Conservation (phyloP, 2,113 vertebrate species). For the Tyrannus savana region DNA sequence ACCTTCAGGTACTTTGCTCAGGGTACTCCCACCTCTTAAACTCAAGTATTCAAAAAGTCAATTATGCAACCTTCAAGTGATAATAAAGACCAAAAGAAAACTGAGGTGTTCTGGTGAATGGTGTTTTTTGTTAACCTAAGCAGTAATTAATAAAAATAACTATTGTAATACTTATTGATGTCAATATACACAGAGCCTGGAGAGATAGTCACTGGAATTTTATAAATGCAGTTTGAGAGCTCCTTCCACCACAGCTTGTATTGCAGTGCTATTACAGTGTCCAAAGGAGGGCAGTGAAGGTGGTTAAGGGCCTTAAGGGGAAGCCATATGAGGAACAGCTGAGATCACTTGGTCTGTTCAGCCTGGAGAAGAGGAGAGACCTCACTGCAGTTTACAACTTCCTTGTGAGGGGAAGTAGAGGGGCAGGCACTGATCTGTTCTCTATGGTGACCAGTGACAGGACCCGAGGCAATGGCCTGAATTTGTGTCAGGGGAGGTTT, state of each 20-base stretch:
- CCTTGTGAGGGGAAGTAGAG: not conserved
- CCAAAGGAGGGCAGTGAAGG: not conserved
- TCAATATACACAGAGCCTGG: not conserved
- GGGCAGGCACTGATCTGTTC: not conserved
- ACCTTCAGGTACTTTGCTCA: not conserved
- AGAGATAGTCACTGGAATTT: not conserved
- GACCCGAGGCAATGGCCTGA: not conserved
- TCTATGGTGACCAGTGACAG: not conserved
- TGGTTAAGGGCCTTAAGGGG: not conserved
- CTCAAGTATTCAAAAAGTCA: not conserved
- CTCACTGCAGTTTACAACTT: not conserved
- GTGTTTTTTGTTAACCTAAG: not conserved
- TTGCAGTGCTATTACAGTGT: not conserved
- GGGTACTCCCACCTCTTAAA: conserved; percentile 4
- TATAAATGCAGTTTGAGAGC: not conserved
- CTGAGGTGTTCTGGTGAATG: not conserved
- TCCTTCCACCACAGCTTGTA: not conserved
- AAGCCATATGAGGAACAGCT: not conserved
- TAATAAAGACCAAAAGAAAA: not conserved
- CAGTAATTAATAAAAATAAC: not conserved
- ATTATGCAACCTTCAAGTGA: not conserved
- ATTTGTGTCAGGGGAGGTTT: not conserved
- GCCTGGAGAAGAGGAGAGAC: not conserved
- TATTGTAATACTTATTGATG: not conserved
- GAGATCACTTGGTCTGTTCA: not conserved